Evolutionary conservation across 2,797 vertebrate species (phyloP).

Genomic region (Takifugu rubripes): DNA sequence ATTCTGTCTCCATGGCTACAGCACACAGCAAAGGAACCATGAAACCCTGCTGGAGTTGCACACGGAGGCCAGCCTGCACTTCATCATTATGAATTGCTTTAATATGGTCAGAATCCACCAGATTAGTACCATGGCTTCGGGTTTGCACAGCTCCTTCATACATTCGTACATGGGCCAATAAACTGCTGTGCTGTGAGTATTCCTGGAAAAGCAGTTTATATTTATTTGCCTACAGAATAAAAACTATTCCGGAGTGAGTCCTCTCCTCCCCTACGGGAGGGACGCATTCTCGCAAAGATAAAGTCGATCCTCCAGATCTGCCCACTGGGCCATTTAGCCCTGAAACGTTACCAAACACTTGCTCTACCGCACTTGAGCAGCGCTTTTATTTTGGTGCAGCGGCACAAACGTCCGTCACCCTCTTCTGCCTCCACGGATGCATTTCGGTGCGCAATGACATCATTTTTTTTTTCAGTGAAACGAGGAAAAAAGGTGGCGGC

Average conservation of each 20-base stretch:
- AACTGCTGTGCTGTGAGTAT: neutral
- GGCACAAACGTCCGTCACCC: conserved; percentile 45
- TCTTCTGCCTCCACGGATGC: conserved; percentile 36
- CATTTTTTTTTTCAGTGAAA: conserved; percentile 12
- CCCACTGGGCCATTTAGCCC: conserved; percentile 20
- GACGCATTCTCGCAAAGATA: conserved; percentile 4
- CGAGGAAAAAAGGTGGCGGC: conserved; percentile 2
- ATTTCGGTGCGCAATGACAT: conserved; percentile 52
- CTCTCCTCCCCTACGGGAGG: neutral
- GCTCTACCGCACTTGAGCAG: conserved; percentile 41
- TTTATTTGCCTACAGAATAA: neutral
- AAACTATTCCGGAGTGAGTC: conserved; percentile 18
- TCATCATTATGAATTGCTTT: conserved; percentile 11
- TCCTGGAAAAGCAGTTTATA: no score
- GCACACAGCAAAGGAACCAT: conserved; percentile 64
- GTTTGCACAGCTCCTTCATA: neutral
- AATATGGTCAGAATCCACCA: conserved; percentile 7
- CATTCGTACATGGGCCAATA: no score
- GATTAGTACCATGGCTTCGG: conserved; percentile 8
- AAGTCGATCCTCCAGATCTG: conserved; percentile 19
- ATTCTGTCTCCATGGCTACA: conserved; percentile 73
- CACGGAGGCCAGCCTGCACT: conserved; percentile 30
- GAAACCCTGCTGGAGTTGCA: conserved; percentile 51
- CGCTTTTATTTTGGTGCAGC: conserved; percentile 64
- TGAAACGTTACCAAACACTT: conserved; percentile 33